Evolutionary conservation across 2,888 invertebrate species (phyloP), one percentile per base, ranked within the genome.

Genomic region (Drosophila meridionalis): DNA sequence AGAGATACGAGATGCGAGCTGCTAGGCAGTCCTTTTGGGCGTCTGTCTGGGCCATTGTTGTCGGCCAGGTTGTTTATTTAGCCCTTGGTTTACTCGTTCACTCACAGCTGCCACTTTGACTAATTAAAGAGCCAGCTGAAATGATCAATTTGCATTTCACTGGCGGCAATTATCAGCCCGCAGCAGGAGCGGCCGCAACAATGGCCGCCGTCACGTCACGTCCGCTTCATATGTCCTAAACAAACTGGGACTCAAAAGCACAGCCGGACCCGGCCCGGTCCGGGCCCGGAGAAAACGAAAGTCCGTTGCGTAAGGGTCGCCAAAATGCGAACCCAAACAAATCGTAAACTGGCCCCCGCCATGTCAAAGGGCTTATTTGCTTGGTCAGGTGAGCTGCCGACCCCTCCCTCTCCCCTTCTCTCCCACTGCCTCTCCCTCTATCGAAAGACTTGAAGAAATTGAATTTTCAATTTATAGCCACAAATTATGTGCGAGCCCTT

Each of bases 381-480:
- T 42, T 58, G 67, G 79, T 78, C 75, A 73, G 76, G 70, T 72
- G 68, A 56, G 53, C 47, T 43, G 36, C 6, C 36, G 2, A 3
- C 14, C n/a, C 38, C 11, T 6, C 12, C 43, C 43, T 48, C 14
- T 32, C 32, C 0, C 36, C 12, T n/a, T 7, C 11, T 4, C 40
- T 30, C 6, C 3, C 30, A 14, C 30, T 30, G 2, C 1, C 32
- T 26, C 7, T 2, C 2, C 40, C 56, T 63, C 26, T 58, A 53
- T 67, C 57, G 59, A 66, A 73, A 42, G 68, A 61, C 78, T 87
- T 82, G 76, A 84, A 89, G 90, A 89, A 90, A 87, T 87, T 87
- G 90, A 87, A 89, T 87, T 90, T 90, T 87, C 87, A 90, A 87
- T 87, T 90, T 90, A 90, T 89, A 86, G 72, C 77, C 88, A 82